These are phyloP conservation scores for Pogonomyrmex barbatus DNA, from an alignment of 1,140 invertebrate species.

Conservation along the genomic window DNA sequence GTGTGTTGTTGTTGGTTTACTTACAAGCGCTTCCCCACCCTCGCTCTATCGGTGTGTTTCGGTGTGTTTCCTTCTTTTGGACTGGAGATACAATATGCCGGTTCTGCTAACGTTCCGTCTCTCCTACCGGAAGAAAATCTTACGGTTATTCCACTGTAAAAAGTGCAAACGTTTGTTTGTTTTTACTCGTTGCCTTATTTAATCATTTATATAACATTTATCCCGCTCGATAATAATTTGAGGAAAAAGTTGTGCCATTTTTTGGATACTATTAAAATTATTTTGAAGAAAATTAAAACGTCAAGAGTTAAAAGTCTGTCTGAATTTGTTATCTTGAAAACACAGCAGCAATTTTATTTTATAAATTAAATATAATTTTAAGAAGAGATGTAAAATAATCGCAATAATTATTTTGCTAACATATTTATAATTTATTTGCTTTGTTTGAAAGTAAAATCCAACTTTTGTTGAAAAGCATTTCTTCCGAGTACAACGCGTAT, in stretches of 20 bases:
- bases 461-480: not conserved
- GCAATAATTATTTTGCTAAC: not conserved
- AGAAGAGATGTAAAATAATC: not conserved
- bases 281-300: not conserved
- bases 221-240: not conserved
- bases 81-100: constrained; percentile 40
- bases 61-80: constrained; percentile 10
- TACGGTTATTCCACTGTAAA: not conserved
- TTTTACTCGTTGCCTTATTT: constrained; percentile 27
- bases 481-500: too few relatives aligned
- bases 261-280: not conserved
- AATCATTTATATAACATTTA: constrained; percentile 32
- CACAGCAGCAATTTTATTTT: not conserved
- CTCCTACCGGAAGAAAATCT: not conserved
- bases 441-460: not conserved
- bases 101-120: not conserved
- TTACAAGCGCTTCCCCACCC: constrained; percentile 39
- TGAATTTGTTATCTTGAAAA: not conserved
- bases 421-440: not conserved
- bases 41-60: not conserved
- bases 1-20: not conserved
- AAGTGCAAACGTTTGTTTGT: not conserved
- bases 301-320: not conserved
- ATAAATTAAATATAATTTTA: not conserved
- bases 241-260: not conserved